These are phyloP conservation scores for Clarias laeviceps DNA, from an alignment of 2,797 vertebrate genomes.

Conservation along the genomic window DNA sequence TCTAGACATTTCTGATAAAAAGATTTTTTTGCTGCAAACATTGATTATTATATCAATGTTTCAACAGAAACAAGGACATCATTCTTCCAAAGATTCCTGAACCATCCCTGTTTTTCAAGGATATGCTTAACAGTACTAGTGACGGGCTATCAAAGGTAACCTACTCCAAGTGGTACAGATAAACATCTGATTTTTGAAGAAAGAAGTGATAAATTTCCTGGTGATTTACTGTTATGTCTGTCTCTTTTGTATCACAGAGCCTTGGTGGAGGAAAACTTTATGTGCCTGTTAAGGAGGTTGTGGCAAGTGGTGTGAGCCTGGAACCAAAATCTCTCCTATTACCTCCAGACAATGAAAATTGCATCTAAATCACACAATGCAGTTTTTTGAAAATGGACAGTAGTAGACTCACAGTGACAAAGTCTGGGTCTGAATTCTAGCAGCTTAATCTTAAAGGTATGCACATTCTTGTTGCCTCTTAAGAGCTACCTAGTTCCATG, in stretches of 20 bases:
- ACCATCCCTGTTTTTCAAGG: constrained; percentile 59
- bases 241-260: constrained; percentile 11
- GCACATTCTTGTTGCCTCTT: not conserved
- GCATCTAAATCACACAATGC: not conserved
- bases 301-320: constrained; percentile 2
- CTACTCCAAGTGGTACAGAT: not conserved
- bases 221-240: not conserved
- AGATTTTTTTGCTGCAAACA: not conserved
- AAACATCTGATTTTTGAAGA: too few species aligned
- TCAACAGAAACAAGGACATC: constrained; percentile 52
- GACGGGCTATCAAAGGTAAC: constrained; percentile 52
- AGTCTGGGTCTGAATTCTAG: too few species aligned
- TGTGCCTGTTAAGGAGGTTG: constrained; percentile 36
- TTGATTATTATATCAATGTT: not conserved
- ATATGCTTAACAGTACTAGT: constrained; percentile 59
- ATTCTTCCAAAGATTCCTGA: constrained; percentile 60
- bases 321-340: not conserved
- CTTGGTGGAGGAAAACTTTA: constrained; percentile 30
- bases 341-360: not conserved
- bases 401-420: not conserved
- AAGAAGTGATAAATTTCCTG: not conserved
- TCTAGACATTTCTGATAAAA: too few species aligned
- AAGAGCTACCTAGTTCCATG: not conserved
- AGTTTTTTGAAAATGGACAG: not conserved
- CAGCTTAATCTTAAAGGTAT: not conserved